Evolutionary conservation across 2,797 vertebrate species (phyloP).

Genomic region (Dipus sagitta): DNA sequence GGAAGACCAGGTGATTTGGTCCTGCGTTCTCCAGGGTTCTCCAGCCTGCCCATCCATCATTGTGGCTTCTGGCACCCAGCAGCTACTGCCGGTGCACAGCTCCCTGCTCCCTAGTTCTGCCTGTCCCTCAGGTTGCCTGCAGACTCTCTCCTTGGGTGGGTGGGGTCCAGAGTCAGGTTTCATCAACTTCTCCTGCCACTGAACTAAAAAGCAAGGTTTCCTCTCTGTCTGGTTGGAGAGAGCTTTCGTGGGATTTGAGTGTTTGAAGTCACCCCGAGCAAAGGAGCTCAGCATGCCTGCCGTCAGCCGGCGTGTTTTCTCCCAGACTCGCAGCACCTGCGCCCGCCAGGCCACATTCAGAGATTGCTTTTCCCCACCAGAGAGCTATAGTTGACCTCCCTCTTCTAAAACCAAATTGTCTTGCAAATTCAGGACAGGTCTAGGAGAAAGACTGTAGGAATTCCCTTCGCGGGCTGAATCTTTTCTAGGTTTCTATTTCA

Average conservation of each 20-base stretch:
- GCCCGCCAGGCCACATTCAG: neutral
- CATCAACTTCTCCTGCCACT: neutral
- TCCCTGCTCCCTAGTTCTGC: neutral
- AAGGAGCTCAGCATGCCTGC: neutral
- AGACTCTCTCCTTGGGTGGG: neutral
- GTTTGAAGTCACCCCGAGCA: neutral
- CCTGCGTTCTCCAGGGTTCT: neutral
- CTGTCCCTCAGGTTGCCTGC: neutral
- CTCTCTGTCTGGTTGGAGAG: neutral
- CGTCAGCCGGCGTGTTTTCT: neutral
- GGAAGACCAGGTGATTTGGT: neutral
- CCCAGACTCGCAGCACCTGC: neutral
- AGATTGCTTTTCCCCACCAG: neutral
- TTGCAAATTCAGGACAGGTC: constrained; percentile 61
- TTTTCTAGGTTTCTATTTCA: constrained; percentile 73
- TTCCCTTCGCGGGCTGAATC: constrained; percentile 56
- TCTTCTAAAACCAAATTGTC: constrained; percentile 39
- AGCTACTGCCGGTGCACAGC: too few relatives aligned
- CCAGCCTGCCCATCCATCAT: neutral
- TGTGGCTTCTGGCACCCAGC: neutral
- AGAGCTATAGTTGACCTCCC: neutral
- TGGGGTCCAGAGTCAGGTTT: neutral
- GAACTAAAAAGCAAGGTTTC: constrained; percentile 51
- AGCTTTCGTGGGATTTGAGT: neutral
- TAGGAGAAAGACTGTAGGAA: constrained; percentile 53